Evolutionary conservation across 2,888 invertebrate species (phyloP).

Genomic region (Halocaridina rubra): DNA sequence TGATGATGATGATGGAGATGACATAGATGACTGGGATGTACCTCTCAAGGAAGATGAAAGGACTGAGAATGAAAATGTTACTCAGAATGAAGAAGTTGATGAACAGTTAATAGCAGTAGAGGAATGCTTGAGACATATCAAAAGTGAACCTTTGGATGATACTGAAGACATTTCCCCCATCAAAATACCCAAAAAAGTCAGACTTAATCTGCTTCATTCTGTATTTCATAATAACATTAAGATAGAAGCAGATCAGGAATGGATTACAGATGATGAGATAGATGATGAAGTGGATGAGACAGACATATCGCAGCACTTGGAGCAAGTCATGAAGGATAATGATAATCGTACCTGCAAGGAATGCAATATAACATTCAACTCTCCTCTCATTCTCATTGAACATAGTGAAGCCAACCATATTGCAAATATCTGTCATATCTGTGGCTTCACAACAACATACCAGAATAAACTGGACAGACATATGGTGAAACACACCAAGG

Average conservation of each 20-base stretch:
- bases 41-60: neutral
- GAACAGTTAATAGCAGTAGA: neutral
- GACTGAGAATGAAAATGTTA: neutral
- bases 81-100: neutral
- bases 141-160: neutral
- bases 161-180: neutral
- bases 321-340: neutral
- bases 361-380: neutral
- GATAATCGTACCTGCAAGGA: neutral
- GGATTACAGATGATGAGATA: neutral
- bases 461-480: constrained; percentile 6
- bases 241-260: neutral
- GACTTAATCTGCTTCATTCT: neutral
- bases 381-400: neutral
- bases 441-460: constrained; percentile 20
- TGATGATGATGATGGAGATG: neutral
- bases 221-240: neutral
- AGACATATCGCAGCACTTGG: neutral
- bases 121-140: neutral
- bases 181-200: neutral
- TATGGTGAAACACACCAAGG: constrained; percentile 17
- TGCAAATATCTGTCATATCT: neutral
- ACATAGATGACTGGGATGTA: neutral
- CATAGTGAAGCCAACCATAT: neutral
- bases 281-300: neutral